These are phyloP conservation scores for Cheirogaleus major DNA, from an alignment of 2,797 vertebrate genomes.

Conservation along the genomic window DNA sequence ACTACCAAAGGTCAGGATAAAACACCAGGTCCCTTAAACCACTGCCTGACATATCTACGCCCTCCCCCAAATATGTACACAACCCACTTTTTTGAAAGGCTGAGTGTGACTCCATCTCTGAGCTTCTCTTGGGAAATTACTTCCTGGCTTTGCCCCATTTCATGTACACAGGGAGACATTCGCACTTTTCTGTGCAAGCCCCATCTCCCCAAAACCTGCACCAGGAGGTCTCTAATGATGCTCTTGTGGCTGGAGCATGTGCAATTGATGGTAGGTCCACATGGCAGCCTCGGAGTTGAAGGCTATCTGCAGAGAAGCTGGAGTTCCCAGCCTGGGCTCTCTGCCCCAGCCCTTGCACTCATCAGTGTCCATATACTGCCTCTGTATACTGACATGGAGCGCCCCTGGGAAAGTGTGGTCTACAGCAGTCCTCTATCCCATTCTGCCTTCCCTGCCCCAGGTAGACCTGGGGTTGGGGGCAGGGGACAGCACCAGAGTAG, in stretches of 20 bases:
- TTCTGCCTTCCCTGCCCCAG: accelerated
- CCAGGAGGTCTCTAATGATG: neutral
- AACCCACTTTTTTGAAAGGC: neutral
- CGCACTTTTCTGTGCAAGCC: neutral
- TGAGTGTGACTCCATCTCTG: neutral
- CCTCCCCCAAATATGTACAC: neutral
- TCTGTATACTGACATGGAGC: too few relatives aligned
- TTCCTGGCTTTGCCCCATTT: neutral
- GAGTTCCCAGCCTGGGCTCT: neutral
- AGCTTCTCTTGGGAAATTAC: neutral
- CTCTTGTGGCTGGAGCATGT: accelerated
- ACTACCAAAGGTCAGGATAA: neutral
- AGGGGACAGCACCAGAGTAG: too few relatives aligned
- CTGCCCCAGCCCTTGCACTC: neutral
- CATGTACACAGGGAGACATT: neutral
- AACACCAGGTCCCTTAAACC: neutral
- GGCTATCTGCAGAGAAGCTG: neutral
- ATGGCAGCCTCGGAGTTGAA: neutral
- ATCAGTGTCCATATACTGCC: neutral
- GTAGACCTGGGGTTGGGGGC: neutral
- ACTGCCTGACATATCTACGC: too few relatives aligned
- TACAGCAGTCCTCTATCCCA: accelerated
- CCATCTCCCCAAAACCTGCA: accelerated
- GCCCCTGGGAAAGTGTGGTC: too few relatives aligned
- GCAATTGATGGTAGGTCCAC: neutral